These are phyloP conservation scores for Agriopis aurantiaria DNA, from an alignment of 2,888 invertebrate genomes.

Conservation along the genomic window DNA sequence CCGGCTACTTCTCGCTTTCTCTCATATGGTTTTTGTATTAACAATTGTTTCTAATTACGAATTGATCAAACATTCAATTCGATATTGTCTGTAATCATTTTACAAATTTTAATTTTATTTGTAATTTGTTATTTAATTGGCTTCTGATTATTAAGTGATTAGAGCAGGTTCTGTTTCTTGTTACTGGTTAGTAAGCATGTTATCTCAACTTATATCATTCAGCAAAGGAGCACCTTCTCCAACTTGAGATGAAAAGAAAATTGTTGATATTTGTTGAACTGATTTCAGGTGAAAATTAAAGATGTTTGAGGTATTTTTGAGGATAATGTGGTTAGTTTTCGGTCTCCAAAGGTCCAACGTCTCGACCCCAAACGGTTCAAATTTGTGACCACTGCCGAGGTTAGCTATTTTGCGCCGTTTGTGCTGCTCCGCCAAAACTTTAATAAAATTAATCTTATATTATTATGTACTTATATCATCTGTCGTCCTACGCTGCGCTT, in stretches of 20 bases:
- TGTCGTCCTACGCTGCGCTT: too few relatives aligned
- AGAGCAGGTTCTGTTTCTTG: slow-evolving; percentile 54
- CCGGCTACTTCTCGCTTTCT: slow-evolving; percentile 73
- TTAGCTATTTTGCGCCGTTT: too few relatives aligned
- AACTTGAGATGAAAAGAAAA: neutral
- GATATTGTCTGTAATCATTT: slow-evolving; percentile 80
- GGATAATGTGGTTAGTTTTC: too few relatives aligned
- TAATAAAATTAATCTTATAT: too few relatives aligned
- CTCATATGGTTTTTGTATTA: slow-evolving; percentile 77
- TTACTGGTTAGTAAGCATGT: slow-evolving; percentile 48
- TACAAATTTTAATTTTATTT: slow-evolving; percentile 73
- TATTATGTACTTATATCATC: too few relatives aligned
- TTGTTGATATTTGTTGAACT: neutral
- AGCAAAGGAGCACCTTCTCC: neutral
- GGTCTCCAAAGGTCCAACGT: too few relatives aligned
- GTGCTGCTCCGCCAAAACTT: too few relatives aligned
- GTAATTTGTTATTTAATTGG: slow-evolving; percentile 80
- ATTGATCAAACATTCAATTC: slow-evolving; percentile 81
- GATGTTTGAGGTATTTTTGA: too few relatives aligned
- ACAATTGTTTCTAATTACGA: slow-evolving; percentile 84
- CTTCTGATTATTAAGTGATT: slow-evolving; percentile 74
- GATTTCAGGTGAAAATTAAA: neutral
- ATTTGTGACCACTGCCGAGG: too few relatives aligned
- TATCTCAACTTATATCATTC: slow-evolving; percentile 4
- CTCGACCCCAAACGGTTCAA: too few relatives aligned